These are phyloP conservation scores for Toxostoma redivivum DNA, from an alignment of 2,113 vertebrate genomes.

Conservation along the genomic window DNA sequence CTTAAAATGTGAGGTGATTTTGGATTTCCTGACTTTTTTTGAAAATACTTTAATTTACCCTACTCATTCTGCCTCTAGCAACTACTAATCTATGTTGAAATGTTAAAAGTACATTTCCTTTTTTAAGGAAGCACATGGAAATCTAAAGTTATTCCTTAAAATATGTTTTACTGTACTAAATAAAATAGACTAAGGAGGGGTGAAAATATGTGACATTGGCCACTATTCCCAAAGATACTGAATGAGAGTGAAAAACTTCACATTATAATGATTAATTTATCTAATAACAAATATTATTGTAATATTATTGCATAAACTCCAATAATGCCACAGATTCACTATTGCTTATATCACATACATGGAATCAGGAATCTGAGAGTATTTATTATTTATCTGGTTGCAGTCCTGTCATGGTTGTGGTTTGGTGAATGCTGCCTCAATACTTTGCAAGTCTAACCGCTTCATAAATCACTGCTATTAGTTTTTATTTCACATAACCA, in stretches of 20 bases:
- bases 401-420: not conserved
- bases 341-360: not conserved
- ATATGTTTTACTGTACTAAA: not conserved
- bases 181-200: not conserved
- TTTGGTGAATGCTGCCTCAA: not conserved
- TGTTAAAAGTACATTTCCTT: not conserved
- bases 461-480: not conserved
- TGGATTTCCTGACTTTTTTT: not conserved
- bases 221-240: not conserved
- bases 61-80: not conserved
- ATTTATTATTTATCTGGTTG: not conserved
- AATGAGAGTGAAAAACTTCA: not conserved
- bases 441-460: not conserved
- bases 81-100: not conserved
- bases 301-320: not conserved
- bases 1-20: not conserved
- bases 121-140: not conserved
- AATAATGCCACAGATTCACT: not conserved
- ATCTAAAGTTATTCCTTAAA: not conserved
- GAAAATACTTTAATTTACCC: not conserved
- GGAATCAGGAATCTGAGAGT: not conserved
- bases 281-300: not conserved
- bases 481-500: not conserved
- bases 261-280: not conserved
- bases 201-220: not conserved